Base-by-base conservation (phyloP, 2,888 invertebrate genomes). In the Meteorus cinctellus region DNA sequence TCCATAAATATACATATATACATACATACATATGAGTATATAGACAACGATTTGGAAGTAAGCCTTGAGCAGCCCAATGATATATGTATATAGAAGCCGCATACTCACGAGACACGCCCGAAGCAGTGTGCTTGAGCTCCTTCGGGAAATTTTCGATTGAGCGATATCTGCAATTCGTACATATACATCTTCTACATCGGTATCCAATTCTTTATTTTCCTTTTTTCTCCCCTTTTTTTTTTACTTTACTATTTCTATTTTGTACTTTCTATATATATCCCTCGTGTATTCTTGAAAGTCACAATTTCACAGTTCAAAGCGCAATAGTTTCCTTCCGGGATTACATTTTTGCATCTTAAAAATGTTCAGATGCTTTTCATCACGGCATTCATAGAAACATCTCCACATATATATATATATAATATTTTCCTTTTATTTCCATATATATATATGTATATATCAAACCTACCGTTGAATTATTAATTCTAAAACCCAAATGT, bases 71-170 rank as follows among this genome's bases (percentile, higher is more conserved):
- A 19, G 16, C 29, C 24, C 41, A 19, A n/a, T 51, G 31, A 69
- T 48, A 34, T 51, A 45, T 45, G 48, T 68, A 24, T 29, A 71
- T 48, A 19, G 31, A 63, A 62, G 41, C 72, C 29, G 29, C 72
- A 24, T 45, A 45, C 63, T 72, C 60, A 72, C 62, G 73, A 74
- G 70, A 77, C 69, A 72, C 45, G 69, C 65, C 66, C 59, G 29
- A 14, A 65, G 48, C 65, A 69, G 45, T 34, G 67, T 29, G 68
- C 45, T 41, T 55, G 60, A 65, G 72, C 71, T 82, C 81, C 81
- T 77, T 70, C 79, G 80, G 82, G 81, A 82, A 83, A 82, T 82
- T 82, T 81, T 81, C 79, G 81, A 80, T 81, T 79, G 69, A 63
- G 65, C 76, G 78, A 79, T 81, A 83, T 81, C 79, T 79, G 63